phyloP scores from a whole-genome alignment of 2,113 vertebrate genomes.

The Epinephelus moara region DNA sequence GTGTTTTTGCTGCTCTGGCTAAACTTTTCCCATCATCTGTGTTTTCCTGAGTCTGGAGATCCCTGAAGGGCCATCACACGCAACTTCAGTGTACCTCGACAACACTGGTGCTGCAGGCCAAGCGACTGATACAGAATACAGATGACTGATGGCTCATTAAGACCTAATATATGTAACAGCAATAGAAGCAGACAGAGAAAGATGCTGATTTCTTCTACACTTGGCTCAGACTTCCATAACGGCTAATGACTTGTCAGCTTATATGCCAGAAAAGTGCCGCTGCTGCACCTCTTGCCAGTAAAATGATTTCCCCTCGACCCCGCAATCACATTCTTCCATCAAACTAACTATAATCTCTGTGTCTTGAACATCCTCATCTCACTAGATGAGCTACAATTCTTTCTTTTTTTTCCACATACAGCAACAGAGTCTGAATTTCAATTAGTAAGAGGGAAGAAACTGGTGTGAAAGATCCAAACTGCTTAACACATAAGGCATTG shows the following conservation, averaged over 20 bases:
- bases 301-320: constrained; percentile 28
- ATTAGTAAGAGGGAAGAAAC: neutral
- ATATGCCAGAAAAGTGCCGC: constrained; percentile 30
- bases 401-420: neutral
- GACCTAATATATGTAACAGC: constrained; percentile 35
- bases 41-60: constrained; percentile 11
- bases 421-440: constrained; percentile 21
- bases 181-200: constrained; percentile 24
- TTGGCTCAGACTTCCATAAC: constrained; percentile 43
- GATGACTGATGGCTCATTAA: constrained; percentile 56
- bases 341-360: neutral
- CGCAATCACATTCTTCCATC: neutral
- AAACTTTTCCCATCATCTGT: constrained; percentile 21
- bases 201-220: constrained; percentile 35
- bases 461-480: neutral
- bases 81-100: neutral
- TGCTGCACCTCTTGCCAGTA: constrained; percentile 8
- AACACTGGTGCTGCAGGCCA: neutral
- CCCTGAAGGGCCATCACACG: constrained; percentile 20
- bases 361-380: constrained; percentile 9
- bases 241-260: constrained; percentile 43
- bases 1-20: constrained; percentile 12
- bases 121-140: constrained; percentile 16
- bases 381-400: constrained; percentile 5
- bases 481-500: neutral